Conservation (phyloP, 2,797 vertebrate genomes). For the Paratrypauchen microcephalus region DNA sequence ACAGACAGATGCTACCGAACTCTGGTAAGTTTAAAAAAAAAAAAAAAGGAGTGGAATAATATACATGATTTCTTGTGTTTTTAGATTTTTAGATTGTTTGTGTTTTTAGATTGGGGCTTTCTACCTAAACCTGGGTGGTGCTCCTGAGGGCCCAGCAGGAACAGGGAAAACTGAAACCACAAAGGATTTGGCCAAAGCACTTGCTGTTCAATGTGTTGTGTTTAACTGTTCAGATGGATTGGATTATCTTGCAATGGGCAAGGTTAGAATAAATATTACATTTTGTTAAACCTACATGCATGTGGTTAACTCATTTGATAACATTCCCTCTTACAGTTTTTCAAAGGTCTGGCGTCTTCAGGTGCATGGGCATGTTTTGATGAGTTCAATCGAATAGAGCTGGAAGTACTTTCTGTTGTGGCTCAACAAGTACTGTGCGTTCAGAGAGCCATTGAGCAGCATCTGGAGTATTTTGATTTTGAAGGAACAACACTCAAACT, state of each 20-base stretch:
- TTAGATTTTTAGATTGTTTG: background rate
- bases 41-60: too few species aligned
- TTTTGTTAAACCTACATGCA: background rate
- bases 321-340: constrained; percentile 81
- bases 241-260: constrained; percentile 97
- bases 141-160: constrained; percentile 95
- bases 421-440: constrained; percentile 98
- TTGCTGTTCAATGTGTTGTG: constrained; percentile 97
- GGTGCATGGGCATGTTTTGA: constrained; percentile 99
- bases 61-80: too few species aligned
- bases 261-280: constrained; percentile 76
- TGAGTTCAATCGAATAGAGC: constrained; percentile 97
- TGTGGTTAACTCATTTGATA: background rate
- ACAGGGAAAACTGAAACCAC: constrained; percentile 98
- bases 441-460: constrained; percentile 89
- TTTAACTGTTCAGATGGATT: constrained; percentile 98
- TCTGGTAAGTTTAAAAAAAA: constrained; percentile 84
- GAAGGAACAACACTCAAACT: constrained; percentile 94
- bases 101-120: constrained; percentile 91
- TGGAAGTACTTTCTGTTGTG: constrained; percentile 96
- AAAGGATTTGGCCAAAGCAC: constrained; percentile 96
- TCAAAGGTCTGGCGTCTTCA: constrained; percentile 96
- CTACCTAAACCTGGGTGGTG: constrained; percentile 92
- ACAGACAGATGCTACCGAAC: constrained; percentile 97
- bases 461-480: constrained; percentile 88